Base-by-base conservation (phyloP, 2,888 invertebrate genomes). In the Tineola bisselliella region DNA sequence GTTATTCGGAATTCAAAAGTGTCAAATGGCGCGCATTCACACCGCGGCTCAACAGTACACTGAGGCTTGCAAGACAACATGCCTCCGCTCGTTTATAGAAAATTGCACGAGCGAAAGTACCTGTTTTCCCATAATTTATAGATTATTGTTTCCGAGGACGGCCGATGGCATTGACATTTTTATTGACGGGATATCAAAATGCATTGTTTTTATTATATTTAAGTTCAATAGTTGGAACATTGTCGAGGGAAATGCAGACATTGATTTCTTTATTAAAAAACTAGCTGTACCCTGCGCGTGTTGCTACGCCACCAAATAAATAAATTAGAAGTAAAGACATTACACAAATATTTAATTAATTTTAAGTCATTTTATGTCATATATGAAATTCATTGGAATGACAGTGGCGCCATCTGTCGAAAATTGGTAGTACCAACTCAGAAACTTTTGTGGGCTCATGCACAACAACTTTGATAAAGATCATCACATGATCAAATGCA, bases 1-100 rank as follows among this genome's bases (percentile, higher is more conserved):
- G 17, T 19, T 12, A 63, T 64, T 65, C 61, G 59, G 62, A 64
- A 66, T 66, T 69, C 67, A 63, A 66, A 67, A 64, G n/a, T 68
- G 67, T 63, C 62, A 30, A 63, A 64, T 54, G 5, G 54, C 54
- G 54, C 54, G 25, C 25, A 25, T 54, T 54, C 54, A 17, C 33
- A n/a, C 13, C 58, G 58, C 58, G 58, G 15, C 33, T 33, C 58
- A 58, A 4, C 58, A 17, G 33, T 33, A n/a, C 13, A 58, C 58
- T 58, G 58, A 18, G 17, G 48, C 10, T 48, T 48, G 48, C 3
- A 38, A 38, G 59, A n/a, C n/a, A 52, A 63, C 59, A 62, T 61
- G 63, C 61, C 68, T 67, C 65, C 75, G 18, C 10, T 56, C 17
- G 13, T 8, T 13, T 18, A 12, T 25, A 11, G 56, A 25, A 56